phyloP scores from a whole-genome alignment of 2,888 invertebrate genomes.

The Philhelius pedissequus region DNA sequence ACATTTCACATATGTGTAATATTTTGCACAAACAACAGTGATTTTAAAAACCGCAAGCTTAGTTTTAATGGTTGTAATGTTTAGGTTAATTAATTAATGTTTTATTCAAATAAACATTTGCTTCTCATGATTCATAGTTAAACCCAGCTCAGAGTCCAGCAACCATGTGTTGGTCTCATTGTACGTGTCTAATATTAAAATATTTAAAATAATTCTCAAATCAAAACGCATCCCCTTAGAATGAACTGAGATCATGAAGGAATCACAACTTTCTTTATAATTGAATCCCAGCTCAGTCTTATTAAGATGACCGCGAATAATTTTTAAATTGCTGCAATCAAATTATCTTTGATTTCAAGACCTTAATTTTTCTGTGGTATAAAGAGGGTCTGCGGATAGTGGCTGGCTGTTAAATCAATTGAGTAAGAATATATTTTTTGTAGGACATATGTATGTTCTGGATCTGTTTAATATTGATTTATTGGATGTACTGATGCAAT shows the following conservation, averaged over 20 bases:
- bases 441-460: background rate
- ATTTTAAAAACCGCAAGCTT: background rate
- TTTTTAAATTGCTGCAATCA: slow-evolving; percentile 19
- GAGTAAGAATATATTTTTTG: background rate
- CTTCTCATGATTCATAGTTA: slow-evolving; percentile 12
- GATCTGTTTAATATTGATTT: background rate
- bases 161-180: background rate
- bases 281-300: slow-evolving; percentile 8
- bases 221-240: background rate
- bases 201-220: background rate
- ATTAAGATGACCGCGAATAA: slow-evolving; percentile 27
- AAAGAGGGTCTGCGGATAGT: background rate
- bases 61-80: background rate
- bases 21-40: background rate
- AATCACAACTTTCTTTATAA: background rate
- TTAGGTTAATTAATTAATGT: background rate
- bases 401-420: background rate
- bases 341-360: background rate
- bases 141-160: slow-evolving; percentile 6
- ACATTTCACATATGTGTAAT: background rate
- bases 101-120: no score
- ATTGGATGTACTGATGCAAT: background rate
- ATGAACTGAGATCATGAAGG: background rate
- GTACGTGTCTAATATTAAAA: background rate
- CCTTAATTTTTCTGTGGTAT: background rate